A percentile compares a stretch with the other conserved stretches of the same genome.
Evolutionary conservation across 2,888 invertebrate genomes (phyloP).

Genomic region (Achlya flavicornis): DNA sequence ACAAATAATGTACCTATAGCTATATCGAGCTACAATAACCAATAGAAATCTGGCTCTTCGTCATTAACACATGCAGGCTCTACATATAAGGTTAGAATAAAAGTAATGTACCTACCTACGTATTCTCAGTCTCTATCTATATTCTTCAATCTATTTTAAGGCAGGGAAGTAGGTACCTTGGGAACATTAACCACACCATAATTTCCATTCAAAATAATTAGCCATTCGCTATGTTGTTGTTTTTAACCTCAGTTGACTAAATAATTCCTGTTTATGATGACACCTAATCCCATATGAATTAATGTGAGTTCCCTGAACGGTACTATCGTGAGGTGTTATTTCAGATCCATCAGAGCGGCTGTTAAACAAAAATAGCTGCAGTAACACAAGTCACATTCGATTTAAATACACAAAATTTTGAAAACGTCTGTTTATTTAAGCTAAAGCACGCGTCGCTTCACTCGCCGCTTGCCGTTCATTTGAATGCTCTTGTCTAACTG

Average conservation of each 20-base stretch:
- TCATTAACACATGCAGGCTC: no score
- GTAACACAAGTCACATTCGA: conserved; percentile 82
- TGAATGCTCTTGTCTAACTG: conserved; percentile 27
- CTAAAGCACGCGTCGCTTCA: conserved; percentile 67
- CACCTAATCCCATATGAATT: conserved; percentile 83
- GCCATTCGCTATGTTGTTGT: conserved; percentile 63
- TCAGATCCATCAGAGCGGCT: conserved; percentile 76
- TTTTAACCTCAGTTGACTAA: conserved; percentile 81
- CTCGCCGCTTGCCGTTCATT: conserved; percentile 29
- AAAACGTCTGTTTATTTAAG: conserved; percentile 81
- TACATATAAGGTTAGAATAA: no score
- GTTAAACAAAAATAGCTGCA: conserved; percentile 77
- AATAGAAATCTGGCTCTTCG: no score
- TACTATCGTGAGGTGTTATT: conserved; percentile 74
- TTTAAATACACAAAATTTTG: conserved; percentile 83
- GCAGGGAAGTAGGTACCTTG: conserved; percentile 13
- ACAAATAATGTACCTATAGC: no score
- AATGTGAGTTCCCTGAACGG: conserved; percentile 74
- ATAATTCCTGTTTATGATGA: conserved; percentile 84
- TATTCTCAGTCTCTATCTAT: no score
- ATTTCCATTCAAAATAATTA: conserved; percentile 63
- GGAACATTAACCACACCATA: conserved; percentile 50
- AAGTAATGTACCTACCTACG: no score
- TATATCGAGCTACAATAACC: no score
- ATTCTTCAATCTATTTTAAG: conserved; percentile 42